Conservation (phyloP, 2,113 vertebrate species). For the Damaliscus lunatus region DNA sequence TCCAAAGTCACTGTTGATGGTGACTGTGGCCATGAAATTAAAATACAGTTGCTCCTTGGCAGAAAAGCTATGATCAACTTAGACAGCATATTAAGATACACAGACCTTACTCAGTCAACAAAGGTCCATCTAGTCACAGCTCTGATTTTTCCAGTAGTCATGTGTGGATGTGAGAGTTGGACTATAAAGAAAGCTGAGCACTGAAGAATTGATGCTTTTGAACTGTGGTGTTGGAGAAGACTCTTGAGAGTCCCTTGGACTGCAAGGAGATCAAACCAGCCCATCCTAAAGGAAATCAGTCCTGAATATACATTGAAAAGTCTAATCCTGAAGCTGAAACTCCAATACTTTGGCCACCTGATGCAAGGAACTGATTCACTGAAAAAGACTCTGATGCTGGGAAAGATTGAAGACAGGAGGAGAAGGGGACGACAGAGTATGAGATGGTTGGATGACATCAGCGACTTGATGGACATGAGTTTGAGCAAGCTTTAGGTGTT, state of each 20-base stretch:
- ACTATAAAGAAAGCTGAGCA: not conserved
- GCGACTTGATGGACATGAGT: not conserved
- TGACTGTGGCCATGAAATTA: not conserved
- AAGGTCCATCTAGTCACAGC: not conserved
- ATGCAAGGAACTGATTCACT: not conserved
- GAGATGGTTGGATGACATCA: not conserved
- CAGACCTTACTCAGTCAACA: not conserved
- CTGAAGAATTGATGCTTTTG: not conserved
- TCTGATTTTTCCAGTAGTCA: not conserved
- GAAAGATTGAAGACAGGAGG: not conserved
- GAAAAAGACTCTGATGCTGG: not conserved
- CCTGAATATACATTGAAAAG: not conserved
- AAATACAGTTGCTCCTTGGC: not conserved
- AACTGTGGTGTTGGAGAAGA: not conserved
- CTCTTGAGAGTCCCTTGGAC: not conserved
- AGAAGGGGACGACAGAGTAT: not conserved
- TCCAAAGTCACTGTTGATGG: not conserved
- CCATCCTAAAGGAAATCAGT: not conserved
- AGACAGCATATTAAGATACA: not conserved
- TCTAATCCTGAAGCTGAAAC: not conserved
- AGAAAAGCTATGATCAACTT: not conserved
- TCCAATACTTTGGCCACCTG: not conserved
- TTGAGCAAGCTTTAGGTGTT: not conserved
- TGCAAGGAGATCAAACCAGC: not conserved
- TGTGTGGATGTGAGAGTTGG: not conserved